Evolutionary conservation across 2,888 invertebrate species (phyloP), one percentile per base, ranked within the genome.

Genomic region (Dryocosmus kuriphilus): DNA sequence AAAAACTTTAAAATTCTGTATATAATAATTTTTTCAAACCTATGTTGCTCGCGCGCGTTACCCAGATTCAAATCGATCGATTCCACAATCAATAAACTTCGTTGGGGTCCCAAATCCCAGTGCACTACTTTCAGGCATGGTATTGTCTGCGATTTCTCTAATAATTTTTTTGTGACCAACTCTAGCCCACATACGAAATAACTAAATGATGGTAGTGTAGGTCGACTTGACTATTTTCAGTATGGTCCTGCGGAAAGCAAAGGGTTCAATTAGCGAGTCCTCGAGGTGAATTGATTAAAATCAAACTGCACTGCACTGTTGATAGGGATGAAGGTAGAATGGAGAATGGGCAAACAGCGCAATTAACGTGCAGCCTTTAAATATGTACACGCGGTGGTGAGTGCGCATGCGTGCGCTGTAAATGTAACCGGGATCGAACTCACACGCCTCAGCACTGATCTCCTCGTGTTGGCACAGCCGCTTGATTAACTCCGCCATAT

Each of bases 401-500:
- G 81, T 84, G 83, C 86, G 83, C 84, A 82, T 82, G 75, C 80
- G 79, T 79, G 82, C 77, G 80, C 79, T 83, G 85, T 87, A 86
- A 88, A 89, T 88, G 87, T 87, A 89, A 89, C 83, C 86, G 84
- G 85, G 86, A 89, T 89, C 87, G 88, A 88, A 88, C 86, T 85
- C 86, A 83, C 86, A 83, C 81, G 81, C 84, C 77, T 81, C 79
- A 76, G 77, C 80, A 82, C 85, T 88, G 87, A 89, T 89, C 89
- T 89, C 86, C 86, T 86, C 81, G 82, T 89, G 90, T 90, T 90
- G 86, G 89, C 87, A 88, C 89, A 90, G 89, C 87, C 89, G 90
- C 89, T 91, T 91, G 89, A 91, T 91, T 90, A 90, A 89, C 89
- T 90, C 86, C 83, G 85, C 86, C 88, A 89, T 91, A 90, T 91